Conservation (phyloP, 2,797 vertebrate species). For the Lepidocolaptes lacrymiger region DNA sequence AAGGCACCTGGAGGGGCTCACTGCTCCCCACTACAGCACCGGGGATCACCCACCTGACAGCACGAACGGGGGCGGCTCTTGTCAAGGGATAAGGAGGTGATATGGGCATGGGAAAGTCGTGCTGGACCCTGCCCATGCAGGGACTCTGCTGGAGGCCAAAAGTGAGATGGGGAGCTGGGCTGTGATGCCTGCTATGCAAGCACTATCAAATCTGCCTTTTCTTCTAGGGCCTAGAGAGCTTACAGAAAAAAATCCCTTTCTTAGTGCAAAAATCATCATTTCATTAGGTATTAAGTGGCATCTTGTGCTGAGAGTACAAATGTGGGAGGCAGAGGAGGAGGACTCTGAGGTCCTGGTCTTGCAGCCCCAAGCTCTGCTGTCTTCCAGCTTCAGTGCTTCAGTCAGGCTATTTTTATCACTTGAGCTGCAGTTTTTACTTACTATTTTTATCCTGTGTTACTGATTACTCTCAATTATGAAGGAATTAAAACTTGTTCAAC, state of each 20-base stretch:
- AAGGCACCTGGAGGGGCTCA: neutral
- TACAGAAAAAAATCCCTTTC: neutral
- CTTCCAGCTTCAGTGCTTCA: neutral
- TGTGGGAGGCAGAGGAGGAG: neutral
- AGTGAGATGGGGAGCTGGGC: neutral
- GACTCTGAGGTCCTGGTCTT: neutral
- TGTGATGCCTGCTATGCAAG: neutral
- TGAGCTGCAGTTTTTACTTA: constrained; percentile 17
- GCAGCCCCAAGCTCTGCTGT: neutral
- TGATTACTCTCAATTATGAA: constrained; percentile 40
- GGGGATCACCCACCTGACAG: neutral
- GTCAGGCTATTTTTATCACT: constrained; percentile 32
- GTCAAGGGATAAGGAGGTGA: neutral
- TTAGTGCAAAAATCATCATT: neutral
- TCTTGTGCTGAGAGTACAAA: neutral
- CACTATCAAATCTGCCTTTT: neutral
- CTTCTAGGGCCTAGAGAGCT: neutral
- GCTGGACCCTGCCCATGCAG: neutral
- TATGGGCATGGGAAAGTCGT: fast-evolving
- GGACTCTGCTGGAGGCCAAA: neutral
- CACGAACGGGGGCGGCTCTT: neutral
- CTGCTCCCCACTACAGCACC: neutral
- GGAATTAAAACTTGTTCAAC: constrained; percentile 5
- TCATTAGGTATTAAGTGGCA: neutral
- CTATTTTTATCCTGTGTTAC: constrained; percentile 36